Conservation (phyloP, 2,113 vertebrate genomes). For the Amphilophus citrinellus region DNA sequence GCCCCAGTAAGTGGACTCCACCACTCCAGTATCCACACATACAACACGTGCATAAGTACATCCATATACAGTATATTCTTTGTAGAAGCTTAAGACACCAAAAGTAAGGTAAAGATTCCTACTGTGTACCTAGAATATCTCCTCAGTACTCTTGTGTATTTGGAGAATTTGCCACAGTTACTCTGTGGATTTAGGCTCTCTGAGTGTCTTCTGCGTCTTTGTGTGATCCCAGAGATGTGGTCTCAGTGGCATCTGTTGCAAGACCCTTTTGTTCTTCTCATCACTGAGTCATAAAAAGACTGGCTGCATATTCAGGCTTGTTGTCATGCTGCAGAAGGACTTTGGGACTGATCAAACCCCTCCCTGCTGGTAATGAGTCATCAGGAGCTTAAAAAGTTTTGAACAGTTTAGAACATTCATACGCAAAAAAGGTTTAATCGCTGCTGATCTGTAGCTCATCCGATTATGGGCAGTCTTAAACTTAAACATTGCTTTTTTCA, state of each 20-base stretch:
- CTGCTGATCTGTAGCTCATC: neutral
- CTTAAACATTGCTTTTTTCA: neutral
- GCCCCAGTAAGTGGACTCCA: conserved; percentile 74
- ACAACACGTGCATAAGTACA: neutral
- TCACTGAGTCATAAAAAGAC: neutral
- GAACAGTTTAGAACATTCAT: neutral
- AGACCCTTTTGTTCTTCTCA: neutral
- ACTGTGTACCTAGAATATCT: neutral
- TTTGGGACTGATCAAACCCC: neutral
- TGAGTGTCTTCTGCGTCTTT: neutral
- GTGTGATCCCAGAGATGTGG: neutral
- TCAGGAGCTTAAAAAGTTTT: neutral
- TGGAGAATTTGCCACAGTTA: neutral
- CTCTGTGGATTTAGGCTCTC: neutral
- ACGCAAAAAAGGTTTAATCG: neutral
- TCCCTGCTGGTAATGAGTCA: neutral
- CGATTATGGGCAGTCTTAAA: neutral
- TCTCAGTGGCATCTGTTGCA: neutral
- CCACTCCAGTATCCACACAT: neutral
- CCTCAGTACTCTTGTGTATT: neutral
- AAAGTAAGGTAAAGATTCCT: neutral
- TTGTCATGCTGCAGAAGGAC: neutral
- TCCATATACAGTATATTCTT: too few species aligned
- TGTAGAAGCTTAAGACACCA: neutral
- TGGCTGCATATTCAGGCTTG: neutral